A percentile compares a stretch with the other conserved stretches of the same genome.
Evolutionary conservation across 2,888 invertebrate genomes (phyloP).

Genomic region (Thelaira solivaga): DNA sequence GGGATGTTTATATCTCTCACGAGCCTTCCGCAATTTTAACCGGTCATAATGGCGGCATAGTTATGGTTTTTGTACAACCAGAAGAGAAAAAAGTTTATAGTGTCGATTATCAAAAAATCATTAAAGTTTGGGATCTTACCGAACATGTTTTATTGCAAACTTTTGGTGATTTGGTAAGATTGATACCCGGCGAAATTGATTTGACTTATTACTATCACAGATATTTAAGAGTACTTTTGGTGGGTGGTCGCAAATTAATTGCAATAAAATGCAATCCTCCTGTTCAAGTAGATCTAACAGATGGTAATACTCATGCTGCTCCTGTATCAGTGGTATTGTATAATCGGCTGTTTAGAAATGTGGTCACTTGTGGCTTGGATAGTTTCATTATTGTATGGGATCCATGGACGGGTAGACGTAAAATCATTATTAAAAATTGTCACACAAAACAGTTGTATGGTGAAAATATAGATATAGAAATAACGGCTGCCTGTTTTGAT

Average conservation of each 20-base stretch:
- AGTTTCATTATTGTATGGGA: constrained; percentile 91
- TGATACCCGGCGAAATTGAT: constrained; percentile 81
- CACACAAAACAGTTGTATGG: constrained; percentile 84
- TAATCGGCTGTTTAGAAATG: constrained; percentile 85
- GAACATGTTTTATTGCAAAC: constrained; percentile 83
- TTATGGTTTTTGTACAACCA: constrained; percentile 83
- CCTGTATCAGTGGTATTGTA: constrained; percentile 86
- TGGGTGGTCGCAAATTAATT: constrained; percentile 83
- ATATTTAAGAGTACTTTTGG: constrained; percentile 81
- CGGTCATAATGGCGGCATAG: constrained; percentile 85
- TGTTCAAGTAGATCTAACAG: constrained; percentile 83
- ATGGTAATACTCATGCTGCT: constrained; percentile 84
- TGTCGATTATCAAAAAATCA: constrained; percentile 82
- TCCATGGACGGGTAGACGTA: constrained; percentile 83
- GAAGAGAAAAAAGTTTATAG: constrained; percentile 83
- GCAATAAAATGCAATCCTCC: constrained; percentile 82
- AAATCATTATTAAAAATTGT: constrained; percentile 83
- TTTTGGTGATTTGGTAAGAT: constrained; percentile 81
- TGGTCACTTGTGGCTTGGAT: constrained; percentile 87
- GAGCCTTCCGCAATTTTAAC: constrained; percentile 81
- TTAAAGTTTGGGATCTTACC: constrained; percentile 87
- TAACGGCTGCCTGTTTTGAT: constrained; percentile 79
- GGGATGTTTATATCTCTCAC: constrained; percentile 87
- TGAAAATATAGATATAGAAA: constrained; percentile 78
- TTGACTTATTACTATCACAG: constrained; percentile 82